These are phyloP conservation scores for Prunella fulvescens DNA, from an alignment of 2,113 vertebrate genomes.

Conservation along the genomic window DNA sequence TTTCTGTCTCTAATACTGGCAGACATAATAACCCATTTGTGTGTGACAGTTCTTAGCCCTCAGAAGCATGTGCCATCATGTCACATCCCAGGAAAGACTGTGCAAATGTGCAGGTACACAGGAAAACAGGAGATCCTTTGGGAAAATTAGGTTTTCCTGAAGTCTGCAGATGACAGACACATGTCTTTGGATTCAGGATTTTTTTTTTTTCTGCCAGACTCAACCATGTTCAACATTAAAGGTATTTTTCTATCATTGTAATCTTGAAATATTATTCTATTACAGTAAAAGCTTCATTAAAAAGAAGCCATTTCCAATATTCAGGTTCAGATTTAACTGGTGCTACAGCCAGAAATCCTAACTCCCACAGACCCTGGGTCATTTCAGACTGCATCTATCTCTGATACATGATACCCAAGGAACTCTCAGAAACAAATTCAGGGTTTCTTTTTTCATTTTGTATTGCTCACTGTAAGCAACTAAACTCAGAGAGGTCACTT, in stretches of 20 bases:
- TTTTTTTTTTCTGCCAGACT: neutral
- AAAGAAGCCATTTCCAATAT: neutral
- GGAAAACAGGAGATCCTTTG: neutral
- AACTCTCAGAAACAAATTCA: neutral
- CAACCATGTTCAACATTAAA: neutral
- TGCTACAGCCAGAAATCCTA: neutral
- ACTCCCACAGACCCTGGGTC: neutral
- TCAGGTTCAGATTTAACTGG: neutral
- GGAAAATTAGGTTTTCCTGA: neutral
- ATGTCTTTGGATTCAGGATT: accelerated
- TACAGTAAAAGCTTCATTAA: neutral
- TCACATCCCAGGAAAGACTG: neutral
- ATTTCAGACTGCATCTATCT: neutral
- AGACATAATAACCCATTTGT: neutral
- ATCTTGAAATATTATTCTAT: neutral
- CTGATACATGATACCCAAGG: neutral
- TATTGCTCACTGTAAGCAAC: neutral
- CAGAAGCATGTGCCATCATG: neutral
- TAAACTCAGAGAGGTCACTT: neutral
- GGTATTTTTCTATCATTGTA: neutral
- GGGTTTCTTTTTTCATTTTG: neutral
- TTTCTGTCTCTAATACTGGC: neutral
- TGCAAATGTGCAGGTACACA: neutral
- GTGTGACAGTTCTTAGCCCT: neutral
- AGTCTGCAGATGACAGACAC: neutral